These are phyloP conservation scores for Laticauda colubrina DNA, from an alignment of 2,113 vertebrate species.

Conservation along the genomic window DNA sequence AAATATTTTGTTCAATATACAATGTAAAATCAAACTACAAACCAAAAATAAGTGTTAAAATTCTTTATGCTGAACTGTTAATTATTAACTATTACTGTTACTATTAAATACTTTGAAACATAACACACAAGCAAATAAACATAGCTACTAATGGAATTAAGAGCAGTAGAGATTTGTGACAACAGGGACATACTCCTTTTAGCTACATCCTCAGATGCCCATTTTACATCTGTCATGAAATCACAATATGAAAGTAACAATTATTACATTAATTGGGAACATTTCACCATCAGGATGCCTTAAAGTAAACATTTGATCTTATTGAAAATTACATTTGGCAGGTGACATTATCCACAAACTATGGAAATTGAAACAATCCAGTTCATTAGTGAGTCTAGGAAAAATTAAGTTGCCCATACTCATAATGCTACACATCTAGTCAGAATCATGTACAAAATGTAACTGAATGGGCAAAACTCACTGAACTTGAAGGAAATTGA, in stretches of 20 bases:
- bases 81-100: not conserved
- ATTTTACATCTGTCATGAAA: not conserved
- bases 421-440: not conserved
- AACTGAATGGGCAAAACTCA: not conserved
- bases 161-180: not conserved
- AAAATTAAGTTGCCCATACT: not conserved
- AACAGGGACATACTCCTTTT: not conserved
- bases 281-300: conserved; percentile 9
- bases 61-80: not conserved
- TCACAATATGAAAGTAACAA: not conserved
- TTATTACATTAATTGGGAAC: conserved; percentile 15
- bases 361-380: not conserved
- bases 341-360: not conserved
- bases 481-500: not conserved
- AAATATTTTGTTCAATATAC: not conserved
- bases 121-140: not conserved
- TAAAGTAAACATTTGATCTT: not conserved
- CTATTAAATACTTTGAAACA: not conserved
- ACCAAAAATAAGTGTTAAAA: not conserved
- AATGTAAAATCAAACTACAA: not conserved
- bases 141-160: not conserved
- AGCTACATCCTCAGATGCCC: not conserved
- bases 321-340: not conserved
- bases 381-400: not conserved
- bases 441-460: not conserved